Base-by-base conservation (phyloP, 2,888 invertebrate species). In the Osedax frankpressi region DNA sequence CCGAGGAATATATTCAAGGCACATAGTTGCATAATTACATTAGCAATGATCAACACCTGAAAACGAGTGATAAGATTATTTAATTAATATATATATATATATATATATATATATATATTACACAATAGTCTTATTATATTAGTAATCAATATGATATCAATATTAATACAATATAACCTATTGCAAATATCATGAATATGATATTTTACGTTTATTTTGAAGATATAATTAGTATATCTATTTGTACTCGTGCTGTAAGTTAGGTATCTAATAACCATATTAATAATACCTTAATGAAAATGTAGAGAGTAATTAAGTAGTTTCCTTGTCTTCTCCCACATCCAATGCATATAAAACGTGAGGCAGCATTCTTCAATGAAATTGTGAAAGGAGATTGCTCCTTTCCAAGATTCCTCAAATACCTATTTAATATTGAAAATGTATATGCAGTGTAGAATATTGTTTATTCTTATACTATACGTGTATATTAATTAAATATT, bases 271-370 rank as follows among this genome's bases (percentile, higher is more conserved):
- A n/a, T n/a, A n/a, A n/a, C n/a, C n/a, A n/a, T n/a, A n/a, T n/a
- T n/a, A n/a, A n/a, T n/a, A n/a, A n/a, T 24, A 85, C 74, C 77
- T 86, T 86, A 76, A 82, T 81, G 77, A 85, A 81, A 77, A 85
- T 79, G 78, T 86, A 86, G 73, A 86, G 82, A 26, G 83, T 80
- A n/a, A 85, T 82, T 44, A 86, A 82, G 78, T 85, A 87, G 77
- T 86, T 85, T 30, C 86, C 86, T 73, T 81, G 81, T 27, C 82
- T 79, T 76, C 82, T 82, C 0, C 84, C 84, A 77, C 83, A 83
- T 19, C 81, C 80, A 29, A 82, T 79, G 76, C 82, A 83, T 77
- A 82, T 82, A 73, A 81, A 82, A 69, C 82, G 81, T 65, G 84
- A 81, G 72, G 83, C 79, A 75, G 80, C 80, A 77, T 83, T 82